A percentile compares a stretch with the other conserved stretches of the same genome.
Conservation (phyloP, 92 coral and sea anemone species). For the Porites rus region DNA sequence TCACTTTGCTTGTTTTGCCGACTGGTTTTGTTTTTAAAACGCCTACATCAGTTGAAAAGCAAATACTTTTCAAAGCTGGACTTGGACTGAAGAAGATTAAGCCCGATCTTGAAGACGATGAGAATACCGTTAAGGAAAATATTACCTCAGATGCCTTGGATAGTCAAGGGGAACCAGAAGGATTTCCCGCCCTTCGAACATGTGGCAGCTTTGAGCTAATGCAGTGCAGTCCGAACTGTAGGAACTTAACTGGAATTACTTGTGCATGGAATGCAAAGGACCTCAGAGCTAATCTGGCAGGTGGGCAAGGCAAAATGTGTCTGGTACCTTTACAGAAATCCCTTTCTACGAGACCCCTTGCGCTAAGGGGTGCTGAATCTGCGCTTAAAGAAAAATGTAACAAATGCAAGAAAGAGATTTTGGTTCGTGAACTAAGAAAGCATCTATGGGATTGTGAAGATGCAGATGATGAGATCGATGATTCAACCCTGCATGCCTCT, state of each 20-base stretch:
- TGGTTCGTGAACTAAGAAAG: slow-evolving; percentile 54
- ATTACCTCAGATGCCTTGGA: slow-evolving; percentile 58
- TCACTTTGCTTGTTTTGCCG: slow-evolving; percentile 73
- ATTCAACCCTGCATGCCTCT: not conserved
- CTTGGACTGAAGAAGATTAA: slow-evolving; percentile 74
- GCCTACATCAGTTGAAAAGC: slow-evolving; percentile 67
- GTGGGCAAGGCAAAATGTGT: slow-evolving; percentile 53
- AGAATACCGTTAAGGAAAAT: slow-evolving; percentile 58
- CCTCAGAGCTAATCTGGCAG: slow-evolving; percentile 47
- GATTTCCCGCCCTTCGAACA: slow-evolving; percentile 66
- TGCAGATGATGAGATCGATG: not conserved
- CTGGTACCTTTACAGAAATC: slow-evolving; percentile 52
- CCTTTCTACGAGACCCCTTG: slow-evolving; percentile 40
- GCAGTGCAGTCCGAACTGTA: slow-evolving; percentile 56
- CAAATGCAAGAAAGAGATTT: slow-evolving; percentile 48
- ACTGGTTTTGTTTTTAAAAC: slow-evolving; percentile 37
- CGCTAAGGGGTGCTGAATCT: slow-evolving; percentile 10
- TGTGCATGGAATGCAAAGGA: slow-evolving; percentile 59
- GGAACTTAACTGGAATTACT: slow-evolving; percentile 51
- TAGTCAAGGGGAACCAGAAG: slow-evolving; percentile 30
- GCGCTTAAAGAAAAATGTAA: slow-evolving; percentile 56
- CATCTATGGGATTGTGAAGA: slow-evolving; percentile 64
- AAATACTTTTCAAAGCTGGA: slow-evolving; percentile 65
- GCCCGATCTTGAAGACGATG: slow-evolving; percentile 65
- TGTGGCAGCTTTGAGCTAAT: slow-evolving; percentile 72